These are phyloP conservation scores for Tubiluchus corallicola DNA, from an alignment of 2,888 invertebrate genomes.

Conservation along the genomic window DNA sequence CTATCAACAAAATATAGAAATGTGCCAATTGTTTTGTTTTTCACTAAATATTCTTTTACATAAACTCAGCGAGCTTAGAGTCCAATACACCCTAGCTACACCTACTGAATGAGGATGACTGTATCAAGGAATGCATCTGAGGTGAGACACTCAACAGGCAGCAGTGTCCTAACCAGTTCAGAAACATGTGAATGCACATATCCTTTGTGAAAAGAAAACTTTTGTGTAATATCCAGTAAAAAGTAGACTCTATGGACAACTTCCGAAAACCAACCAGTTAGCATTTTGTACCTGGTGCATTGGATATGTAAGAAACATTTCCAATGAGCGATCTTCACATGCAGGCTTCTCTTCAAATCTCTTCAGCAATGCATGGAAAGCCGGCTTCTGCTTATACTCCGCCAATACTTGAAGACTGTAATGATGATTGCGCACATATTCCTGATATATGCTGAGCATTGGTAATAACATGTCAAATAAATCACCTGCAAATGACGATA, in stretches of 20 bases:
- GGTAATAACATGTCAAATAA: conserved; percentile 83
- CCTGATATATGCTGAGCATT: conserved; percentile 84
- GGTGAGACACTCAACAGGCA: neutral
- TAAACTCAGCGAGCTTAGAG: no score
- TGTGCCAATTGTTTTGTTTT: no score
- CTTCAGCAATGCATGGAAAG: conserved; percentile 54
- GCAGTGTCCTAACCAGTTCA: no score
- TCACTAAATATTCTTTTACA: no score
- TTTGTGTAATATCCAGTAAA: no score
- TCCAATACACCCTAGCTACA: no score
- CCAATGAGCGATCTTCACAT: conserved; percentile 63
- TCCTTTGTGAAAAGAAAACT: neutral
- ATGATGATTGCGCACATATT: conserved; percentile 82
- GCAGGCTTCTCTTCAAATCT: conserved; percentile 65
- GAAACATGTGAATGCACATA: no score
- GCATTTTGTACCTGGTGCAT: conserved; percentile 88
- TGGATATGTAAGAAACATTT: conserved; percentile 74
- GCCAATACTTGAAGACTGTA: conserved; percentile 71
- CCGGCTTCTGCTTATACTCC: conserved; percentile 66
- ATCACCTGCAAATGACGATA: conserved; percentile 44
- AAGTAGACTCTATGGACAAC: no score
- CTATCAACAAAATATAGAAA: no score
- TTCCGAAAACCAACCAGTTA: no score
- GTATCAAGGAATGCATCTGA: no score
- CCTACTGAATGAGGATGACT: no score